A percentile compares a stretch with the other conserved stretches of the same genome.
These are phyloP conservation scores for Drosophila lacteicornis DNA, from an alignment of 1,140 invertebrate species.

Conservation along the genomic window DNA sequence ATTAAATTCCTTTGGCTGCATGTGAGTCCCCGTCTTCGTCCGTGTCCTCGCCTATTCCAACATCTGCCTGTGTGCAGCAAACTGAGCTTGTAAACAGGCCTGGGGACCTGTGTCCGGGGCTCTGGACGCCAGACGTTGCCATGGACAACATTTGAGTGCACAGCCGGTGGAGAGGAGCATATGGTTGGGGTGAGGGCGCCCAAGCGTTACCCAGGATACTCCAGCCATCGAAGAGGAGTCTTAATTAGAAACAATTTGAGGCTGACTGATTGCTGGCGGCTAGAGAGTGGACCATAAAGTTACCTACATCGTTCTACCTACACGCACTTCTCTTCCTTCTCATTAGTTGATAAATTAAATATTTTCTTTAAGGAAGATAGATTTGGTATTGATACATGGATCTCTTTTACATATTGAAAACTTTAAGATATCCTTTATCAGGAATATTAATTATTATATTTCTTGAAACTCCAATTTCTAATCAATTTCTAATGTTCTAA, in stretches of 20 bases:
- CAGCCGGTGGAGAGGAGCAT: slow-evolving; percentile 14
- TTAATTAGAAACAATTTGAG: slow-evolving; percentile 80
- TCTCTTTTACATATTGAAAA: no score
- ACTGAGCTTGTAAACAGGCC: slow-evolving; percentile 71
- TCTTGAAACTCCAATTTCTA: no score
- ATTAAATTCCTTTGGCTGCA: slow-evolving; percentile 75
- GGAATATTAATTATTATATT: no score
- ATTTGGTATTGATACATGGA: background rate
- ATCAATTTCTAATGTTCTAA: no score
- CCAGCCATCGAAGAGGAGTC: slow-evolving; percentile 35
- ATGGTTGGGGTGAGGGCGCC: background rate
- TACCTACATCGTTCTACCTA: slow-evolving; percentile 15
- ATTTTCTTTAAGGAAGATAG: no score
- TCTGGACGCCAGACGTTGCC: slow-evolving; percentile 17
- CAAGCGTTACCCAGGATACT: slow-evolving; percentile 19
- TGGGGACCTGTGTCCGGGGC: slow-evolving; percentile 50
- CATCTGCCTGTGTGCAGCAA: slow-evolving; percentile 49
- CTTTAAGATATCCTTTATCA: no score
- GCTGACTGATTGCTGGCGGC: slow-evolving; percentile 68
- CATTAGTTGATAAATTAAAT: slow-evolving; percentile 19
- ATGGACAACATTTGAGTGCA: slow-evolving; percentile 53
- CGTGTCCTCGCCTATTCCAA: background rate
- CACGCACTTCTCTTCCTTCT: slow-evolving; percentile 47
- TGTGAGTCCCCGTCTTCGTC: background rate
- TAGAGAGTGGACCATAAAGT: slow-evolving; percentile 3